These are phyloP conservation scores for Centropus bengalensis DNA, from an alignment of 2,113 vertebrate species.

Conservation along the genomic window DNA sequence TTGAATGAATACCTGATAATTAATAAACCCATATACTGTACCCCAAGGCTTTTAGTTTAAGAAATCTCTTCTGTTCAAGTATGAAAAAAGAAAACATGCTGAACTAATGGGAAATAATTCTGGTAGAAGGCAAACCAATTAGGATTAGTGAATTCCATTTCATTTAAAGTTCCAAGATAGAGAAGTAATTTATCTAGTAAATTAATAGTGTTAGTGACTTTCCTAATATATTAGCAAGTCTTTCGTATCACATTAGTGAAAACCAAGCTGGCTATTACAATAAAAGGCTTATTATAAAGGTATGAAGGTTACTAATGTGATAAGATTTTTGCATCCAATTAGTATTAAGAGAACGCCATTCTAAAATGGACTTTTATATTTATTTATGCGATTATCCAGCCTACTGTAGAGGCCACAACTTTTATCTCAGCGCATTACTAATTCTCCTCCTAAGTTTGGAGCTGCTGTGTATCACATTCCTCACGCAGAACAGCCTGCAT, in stretches of 20 bases:
- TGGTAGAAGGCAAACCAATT: constrained; percentile 82
- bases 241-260: constrained; percentile 81
- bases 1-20: constrained; percentile 84
- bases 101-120: constrained; percentile 85
- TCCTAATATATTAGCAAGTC: constrained; percentile 77
- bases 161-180: constrained; percentile 84
- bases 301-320: constrained; percentile 72
- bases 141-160: constrained; percentile 86
- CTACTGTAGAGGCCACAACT: constrained; percentile 20
- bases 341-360: constrained; percentile 56
- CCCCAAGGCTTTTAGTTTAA: constrained; percentile 78
- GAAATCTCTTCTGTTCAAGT: constrained; percentile 80
- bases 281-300: constrained; percentile 76
- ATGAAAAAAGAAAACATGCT: constrained; percentile 78
- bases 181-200: constrained; percentile 85
- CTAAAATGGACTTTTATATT: constrained; percentile 59
- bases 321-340: constrained; percentile 74
- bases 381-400: constrained; percentile 51
- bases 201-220: constrained; percentile 83
- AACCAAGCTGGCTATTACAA: constrained; percentile 78
- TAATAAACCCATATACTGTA: constrained; percentile 82
- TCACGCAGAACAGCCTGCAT: not conserved
- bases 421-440: constrained; percentile 55
- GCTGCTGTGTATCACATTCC: not conserved
- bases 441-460: constrained; percentile 8